Evolutionary conservation across 2,888 invertebrate genomes (phyloP), one percentile per base, ranked within the genome.

Genomic region (Cosmorhoe ocellata): DNA sequence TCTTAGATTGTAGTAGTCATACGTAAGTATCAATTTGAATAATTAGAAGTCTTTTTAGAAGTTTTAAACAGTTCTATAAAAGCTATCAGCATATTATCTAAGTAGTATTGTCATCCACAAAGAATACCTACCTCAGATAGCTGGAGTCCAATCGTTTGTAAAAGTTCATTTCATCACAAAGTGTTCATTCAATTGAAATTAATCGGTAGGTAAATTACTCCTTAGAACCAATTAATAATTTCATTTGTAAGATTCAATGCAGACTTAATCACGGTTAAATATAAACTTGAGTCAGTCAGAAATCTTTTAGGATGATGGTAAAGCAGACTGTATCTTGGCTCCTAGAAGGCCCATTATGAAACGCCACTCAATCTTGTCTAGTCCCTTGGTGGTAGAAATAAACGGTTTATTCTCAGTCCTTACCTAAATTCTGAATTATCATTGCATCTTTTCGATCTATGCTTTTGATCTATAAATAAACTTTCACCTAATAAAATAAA

Each of bases 101-200:
- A n/a, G n/a, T 49, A 14, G 51, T 56, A 58, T 53, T 51, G 47
- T 53, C 36, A 36, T 38, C 58, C 52, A 43, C 56, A 55, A 55
- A 60, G 56, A 56, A 49, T 45, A 56, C 52, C 54, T 55, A 44
- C 56, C 56, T 56, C 59, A 59, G 52, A 54, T 55, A 56, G 43
- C 41, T 32, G 39, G 54, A 74, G 75, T 79, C 71, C 76, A 79
- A 77, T 78, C 70, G 76, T 64, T 71, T 71, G 74, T 80, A 81
- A 84, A 81, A 80, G 79, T 81, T 80, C 79, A 80, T 82, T 82
- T 78, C 71, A 65, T 75, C 77, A 85, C 84, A 87, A 88, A 84
- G 73, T 74, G 77, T 65, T 76, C 78, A 67, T 72, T 82, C 77
- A 77, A 66, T 72, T 71, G 77, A 61, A 76, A 71, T 73, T 64